Conservation (phyloP, 1,140 invertebrate genomes). For the Pararge aegeria region DNA sequence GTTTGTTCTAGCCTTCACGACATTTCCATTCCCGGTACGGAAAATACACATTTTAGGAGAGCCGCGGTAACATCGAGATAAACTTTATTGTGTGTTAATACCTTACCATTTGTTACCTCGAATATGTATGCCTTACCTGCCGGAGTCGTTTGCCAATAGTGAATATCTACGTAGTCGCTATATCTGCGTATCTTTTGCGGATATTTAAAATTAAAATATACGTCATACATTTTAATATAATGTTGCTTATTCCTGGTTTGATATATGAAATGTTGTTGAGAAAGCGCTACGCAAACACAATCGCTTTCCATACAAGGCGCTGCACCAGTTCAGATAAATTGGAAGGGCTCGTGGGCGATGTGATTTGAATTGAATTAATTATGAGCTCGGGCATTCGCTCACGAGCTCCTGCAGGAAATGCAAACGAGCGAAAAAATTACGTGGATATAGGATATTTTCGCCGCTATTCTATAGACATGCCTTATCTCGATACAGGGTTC, state of each 20-base stretch:
- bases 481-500: constrained; percentile 65
- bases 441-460: constrained; percentile 49
- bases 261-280: constrained; percentile 22
- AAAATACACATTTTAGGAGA: constrained; percentile 66
- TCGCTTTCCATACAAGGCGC: constrained; percentile 50
- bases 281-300: constrained; percentile 37
- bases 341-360: constrained; percentile 65
- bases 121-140: not conserved
- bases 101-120: constrained; percentile 32
- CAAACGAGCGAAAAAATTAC: constrained; percentile 57
- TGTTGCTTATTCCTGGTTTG: not conserved
- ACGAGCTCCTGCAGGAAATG: constrained; percentile 57
- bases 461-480: constrained; percentile 45
- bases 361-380: constrained; percentile 80
- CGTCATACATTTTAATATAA: constrained; percentile 15
- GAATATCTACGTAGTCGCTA: not conserved
- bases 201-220: constrained; percentile 14
- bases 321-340: constrained; percentile 59
- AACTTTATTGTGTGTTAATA: constrained; percentile 73
- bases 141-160: not conserved
- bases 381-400: constrained; percentile 52
- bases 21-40: constrained; percentile 61
- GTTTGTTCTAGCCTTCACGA: constrained; percentile 51
- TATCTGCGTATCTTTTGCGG: constrained; percentile 2
- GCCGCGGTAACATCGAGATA: constrained; percentile 50